phyloP scores from a whole-genome alignment of 2,888 invertebrate genomes.

The Synanthedon andrenaeformis region DNA sequence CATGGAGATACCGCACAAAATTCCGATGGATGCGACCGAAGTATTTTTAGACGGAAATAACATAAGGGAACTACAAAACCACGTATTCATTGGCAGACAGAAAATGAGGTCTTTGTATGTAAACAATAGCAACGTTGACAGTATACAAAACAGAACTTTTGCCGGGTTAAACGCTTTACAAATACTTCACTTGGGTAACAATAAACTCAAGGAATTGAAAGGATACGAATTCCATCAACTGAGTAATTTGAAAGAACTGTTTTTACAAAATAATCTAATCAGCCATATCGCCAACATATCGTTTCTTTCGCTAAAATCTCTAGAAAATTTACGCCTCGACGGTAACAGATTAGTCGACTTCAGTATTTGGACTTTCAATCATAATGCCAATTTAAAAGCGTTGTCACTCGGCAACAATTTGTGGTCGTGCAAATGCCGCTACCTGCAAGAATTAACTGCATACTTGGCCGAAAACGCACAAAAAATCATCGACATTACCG shows the following conservation, averaged over 20 bases:
- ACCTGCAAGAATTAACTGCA: constrained; percentile 84
- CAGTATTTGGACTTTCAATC: constrained; percentile 81
- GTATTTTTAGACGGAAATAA: constrained; percentile 93
- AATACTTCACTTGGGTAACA: constrained; percentile 87
- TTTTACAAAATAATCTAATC: constrained; percentile 87
- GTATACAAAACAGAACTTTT: constrained; percentile 91
- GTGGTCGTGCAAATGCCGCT: constrained; percentile 93
- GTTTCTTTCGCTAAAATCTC: constrained; percentile 79
- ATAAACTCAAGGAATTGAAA: constrained; percentile 81
- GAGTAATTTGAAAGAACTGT: constrained; percentile 82
- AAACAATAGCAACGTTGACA: constrained; percentile 86
- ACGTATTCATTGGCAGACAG: constrained; percentile 90
- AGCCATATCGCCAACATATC: constrained; percentile 84
- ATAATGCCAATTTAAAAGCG: constrained; percentile 77
- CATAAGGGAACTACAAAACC: constrained; percentile 84
- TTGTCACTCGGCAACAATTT: constrained; percentile 85
- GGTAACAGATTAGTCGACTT: constrained; percentile 86
- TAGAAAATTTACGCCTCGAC: constrained; percentile 84
- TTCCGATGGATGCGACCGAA: constrained; percentile 96
- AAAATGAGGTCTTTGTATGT: constrained; percentile 88
- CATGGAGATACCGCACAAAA: constrained; percentile 82
- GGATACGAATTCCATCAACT: constrained; percentile 89
- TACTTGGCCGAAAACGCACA: constrained; percentile 86
- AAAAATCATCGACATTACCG: constrained; percentile 81
- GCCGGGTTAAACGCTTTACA: constrained; percentile 84